Evolutionary conservation across 2,888 invertebrate genomes (phyloP), one percentile per base, ranked within the genome.

Genomic region (Andrena fulva): DNA sequence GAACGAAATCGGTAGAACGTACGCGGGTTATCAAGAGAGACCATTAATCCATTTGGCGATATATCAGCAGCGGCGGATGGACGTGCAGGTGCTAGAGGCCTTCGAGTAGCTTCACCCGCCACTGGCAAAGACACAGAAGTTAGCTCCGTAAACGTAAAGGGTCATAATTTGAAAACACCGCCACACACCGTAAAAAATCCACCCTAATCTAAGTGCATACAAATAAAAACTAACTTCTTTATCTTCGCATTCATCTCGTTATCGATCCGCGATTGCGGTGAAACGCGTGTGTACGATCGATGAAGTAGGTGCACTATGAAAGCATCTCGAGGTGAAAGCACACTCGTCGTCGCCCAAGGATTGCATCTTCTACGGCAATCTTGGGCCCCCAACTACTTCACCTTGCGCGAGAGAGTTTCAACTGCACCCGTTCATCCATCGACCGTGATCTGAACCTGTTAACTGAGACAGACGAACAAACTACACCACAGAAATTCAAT

Each of bases 111-210:
- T 35, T 35, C 10, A 35, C n/a, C 8, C 20, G 54, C 54, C 54
- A 8, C 20, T 24, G 54, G 42, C 56, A 63, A 75, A 81, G 72
- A 63, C 48, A 71, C 0, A 73, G 69, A 68, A 68, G 56, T 82
- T 31, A 50, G 64, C 50, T 24, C 35, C n/a, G 16, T 48, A 69
- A 54, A 69, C 63, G 24, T 31, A 73, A 80, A 42, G 35, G 70
- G 70, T 81, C 70, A 62, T 29, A 52, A 80, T 76, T 64, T 60
- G 29, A 70, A 69, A 69, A 54, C 27, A 77, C 35, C 59, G n/a
- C 16, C 20, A n/a, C 63, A 82, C 54, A 71, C 50, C 66, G 50
- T 80, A 74, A 80, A 74, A 74, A 79, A 72, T 69, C 33, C n/a
- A 54, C 16, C 29, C 74, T 74, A 80, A 80, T 70, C 42, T 70